Conservation (phyloP, 2,888 invertebrate genomes). For the Cloeon dipterum region DNA sequence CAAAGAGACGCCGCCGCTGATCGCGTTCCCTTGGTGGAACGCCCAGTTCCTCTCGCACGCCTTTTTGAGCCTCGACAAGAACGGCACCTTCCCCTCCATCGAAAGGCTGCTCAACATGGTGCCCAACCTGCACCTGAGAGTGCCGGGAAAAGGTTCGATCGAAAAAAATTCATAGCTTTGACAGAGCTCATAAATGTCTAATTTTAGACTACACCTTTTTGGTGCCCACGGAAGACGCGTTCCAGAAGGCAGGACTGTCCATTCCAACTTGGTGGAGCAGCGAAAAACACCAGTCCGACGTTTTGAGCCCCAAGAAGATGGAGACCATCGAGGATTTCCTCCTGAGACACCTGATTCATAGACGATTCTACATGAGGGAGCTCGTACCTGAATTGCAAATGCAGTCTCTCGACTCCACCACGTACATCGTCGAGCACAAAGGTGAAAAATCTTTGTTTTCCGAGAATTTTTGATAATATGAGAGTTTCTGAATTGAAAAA, state of each 20-base stretch:
- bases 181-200: no score
- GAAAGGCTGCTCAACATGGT: constrained; percentile 32
- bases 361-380: constrained; percentile 32
- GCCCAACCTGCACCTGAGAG: constrained; percentile 33
- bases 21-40: constrained; percentile 39
- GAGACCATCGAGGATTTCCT: constrained; percentile 30
- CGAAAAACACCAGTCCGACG: not conserved
- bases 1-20: constrained; percentile 36
- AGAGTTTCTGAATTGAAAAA: no score
- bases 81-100: constrained; percentile 25
- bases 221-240: constrained; percentile 42
- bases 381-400: constrained; percentile 26
- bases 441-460: no score
- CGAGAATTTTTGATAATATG: no score
- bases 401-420: constrained; percentile 29
- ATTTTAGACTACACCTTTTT: constrained; percentile 37
- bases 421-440: constrained; percentile 21
- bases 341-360: constrained; percentile 35
- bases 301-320: constrained; percentile 18
- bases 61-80: constrained; percentile 30
- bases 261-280: not conserved
- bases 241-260: constrained; percentile 32
- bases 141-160: constrained; percentile 25
- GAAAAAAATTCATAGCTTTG: not conserved
- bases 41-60: constrained; percentile 38